Evolutionary conservation across 2,113 vertebrate species (phyloP), one percentile per base, ranked within the genome.

Genomic region (Catharus minimus): DNA sequence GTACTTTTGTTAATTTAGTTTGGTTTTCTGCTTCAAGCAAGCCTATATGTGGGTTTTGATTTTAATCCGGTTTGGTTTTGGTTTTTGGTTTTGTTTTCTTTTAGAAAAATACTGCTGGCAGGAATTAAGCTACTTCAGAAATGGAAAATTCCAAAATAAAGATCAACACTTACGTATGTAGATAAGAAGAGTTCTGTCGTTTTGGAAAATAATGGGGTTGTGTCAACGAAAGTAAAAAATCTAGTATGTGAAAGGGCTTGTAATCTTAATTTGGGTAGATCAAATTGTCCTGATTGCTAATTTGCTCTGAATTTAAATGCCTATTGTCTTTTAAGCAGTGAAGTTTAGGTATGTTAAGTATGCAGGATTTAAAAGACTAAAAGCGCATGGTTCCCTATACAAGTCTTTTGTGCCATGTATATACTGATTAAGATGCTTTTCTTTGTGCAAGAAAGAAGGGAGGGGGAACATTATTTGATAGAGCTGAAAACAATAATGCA

Each of bases 391-490:
- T 76, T 89, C 89, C 62, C 33, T 76, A 6, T 39, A 47, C 33
- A 58, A 24, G 38, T 36, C 75, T 79, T 57, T 84, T 91, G 79
- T 91, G 71, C 32, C 68, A 21, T 5, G 3, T 58, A 30, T 55
- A 24, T 78, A 57, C 33, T 61, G 71, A 79, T 75, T 87, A 93
- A 76, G 78, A 79, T 57, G 89, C 66, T 86, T 86, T 86, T 49
- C 55, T 90, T 92, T 89, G 58, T 79, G 43, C 50, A 36, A 52
- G 75, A 68, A 57, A 75, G 69, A 58, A 73, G n/a, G 62, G 46
- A 88, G 66, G 43, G 39, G 46, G 58, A 55, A 43, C 22, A 6
- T 30, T 73, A 18, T 61, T 56, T 46, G 46, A 46, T 13, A 73
- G 74, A 86, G 32, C 77, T 91, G 91, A 57, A 76, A 86, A 85